Evolutionary conservation across 2,113 vertebrate species (phyloP), one percentile per base, ranked within the genome.

Genomic region (Pomatorhinus ruficollis): DNA sequence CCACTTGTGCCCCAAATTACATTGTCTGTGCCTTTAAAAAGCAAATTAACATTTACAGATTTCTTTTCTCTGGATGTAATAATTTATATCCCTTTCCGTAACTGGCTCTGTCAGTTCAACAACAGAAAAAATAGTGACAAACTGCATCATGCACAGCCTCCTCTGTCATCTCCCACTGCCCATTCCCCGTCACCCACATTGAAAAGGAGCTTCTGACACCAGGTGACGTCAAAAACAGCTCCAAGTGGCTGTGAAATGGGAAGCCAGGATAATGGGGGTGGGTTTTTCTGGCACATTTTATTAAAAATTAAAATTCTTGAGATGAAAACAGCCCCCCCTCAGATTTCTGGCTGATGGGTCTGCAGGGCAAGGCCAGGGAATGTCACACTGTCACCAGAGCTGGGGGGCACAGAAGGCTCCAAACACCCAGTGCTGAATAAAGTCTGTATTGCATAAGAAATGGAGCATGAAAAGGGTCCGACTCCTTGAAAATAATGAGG

Each of bases 21-120:
- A 86, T 89, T 86, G 35, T 74, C 95, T 77, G 42, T 77, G 66
- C 54, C 82, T 54, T 90, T 93, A 95, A 87, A 94, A 90, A 87
- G 35, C 35, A 96, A 90, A 94, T 94, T 91, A 85, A 40, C 53
- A 74, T 83, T 85, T 90, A 50, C 39, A 83, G 63, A 59, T 37
- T 77, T 75, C n/a, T 92, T 75, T 90, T 40, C 59, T 74, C 50
- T 66, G 13, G 19, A 39, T 93, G 52, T 59, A 90, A 80, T 83
- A 19, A 91, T 91, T 96, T 70, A 85, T 39, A 66, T 10, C 30
- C 59, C 28, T 91, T 91, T 83, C 54, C 82, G 66, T 30, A 61
- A 59, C 59, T 10, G 30, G 5, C 45, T 93, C 60, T 77, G 24
- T 35, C 76, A 81, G 54, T 47, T 85, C 54, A 82, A 45, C 54